Evolutionary conservation across 2,797 vertebrate species (phyloP).

Genomic region (Cyprinodon diabolis): DNA sequence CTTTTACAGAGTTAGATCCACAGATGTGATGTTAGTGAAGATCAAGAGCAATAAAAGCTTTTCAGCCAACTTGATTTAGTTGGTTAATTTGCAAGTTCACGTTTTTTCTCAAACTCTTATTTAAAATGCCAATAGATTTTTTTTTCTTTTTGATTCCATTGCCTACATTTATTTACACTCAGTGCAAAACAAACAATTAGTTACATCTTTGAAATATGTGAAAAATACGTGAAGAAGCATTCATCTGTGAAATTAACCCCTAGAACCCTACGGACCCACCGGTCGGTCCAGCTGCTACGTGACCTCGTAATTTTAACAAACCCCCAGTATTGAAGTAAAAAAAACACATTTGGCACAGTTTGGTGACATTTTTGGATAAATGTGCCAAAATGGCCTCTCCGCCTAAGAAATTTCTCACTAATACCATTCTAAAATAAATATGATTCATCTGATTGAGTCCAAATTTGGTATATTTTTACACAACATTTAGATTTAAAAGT

Average conservation of each 20-base stretch:
- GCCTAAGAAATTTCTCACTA: too few species aligned
- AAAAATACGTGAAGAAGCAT: not conserved
- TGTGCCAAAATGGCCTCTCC: too few species aligned
- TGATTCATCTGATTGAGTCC: too few species aligned
- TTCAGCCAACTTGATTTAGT: slow-evolving; percentile 8
- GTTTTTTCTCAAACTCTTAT: slow-evolving; percentile 11
- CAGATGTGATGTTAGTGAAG: slow-evolving; percentile 21
- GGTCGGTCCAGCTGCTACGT: too few species aligned
- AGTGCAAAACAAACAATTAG: not conserved
- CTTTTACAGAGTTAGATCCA: slow-evolving; percentile 2
- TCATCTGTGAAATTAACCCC: not conserved
- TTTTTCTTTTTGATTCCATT: not conserved
- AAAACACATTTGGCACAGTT: too few species aligned
- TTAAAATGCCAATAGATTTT: slow-evolving; percentile 4
- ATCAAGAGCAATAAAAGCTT: slow-evolving; percentile 23
- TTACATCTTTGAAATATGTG: not conserved
- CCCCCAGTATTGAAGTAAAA: too few species aligned
- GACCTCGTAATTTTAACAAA: too few species aligned
- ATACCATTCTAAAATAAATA: too few species aligned
- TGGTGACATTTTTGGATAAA: too few species aligned
- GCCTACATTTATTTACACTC: not conserved
- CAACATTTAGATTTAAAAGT: too few species aligned
- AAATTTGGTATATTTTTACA: too few species aligned
- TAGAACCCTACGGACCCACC: too few species aligned
- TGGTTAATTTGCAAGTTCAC: slow-evolving; percentile 9